These are phyloP conservation scores for Tethea ocularis DNA, from an alignment of 2,888 invertebrate species.

Conservation along the genomic window DNA sequence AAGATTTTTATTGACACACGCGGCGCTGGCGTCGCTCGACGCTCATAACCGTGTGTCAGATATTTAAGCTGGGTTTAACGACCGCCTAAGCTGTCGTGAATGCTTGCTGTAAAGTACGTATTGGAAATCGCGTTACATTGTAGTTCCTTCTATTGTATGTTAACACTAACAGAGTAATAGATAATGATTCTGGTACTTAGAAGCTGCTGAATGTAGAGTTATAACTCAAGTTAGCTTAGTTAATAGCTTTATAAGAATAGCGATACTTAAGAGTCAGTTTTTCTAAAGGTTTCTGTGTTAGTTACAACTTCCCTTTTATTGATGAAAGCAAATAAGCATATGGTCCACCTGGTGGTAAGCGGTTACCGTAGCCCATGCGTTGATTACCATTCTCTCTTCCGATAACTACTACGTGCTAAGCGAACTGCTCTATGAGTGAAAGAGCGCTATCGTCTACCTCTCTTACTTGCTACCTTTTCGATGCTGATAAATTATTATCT, in stretches of 20 bases:
- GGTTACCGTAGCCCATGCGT: too few relatives aligned
- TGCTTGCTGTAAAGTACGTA: constrained; percentile 29
- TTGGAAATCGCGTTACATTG: constrained; percentile 52
- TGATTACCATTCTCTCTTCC: too few relatives aligned
- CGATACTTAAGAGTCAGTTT: too few relatives aligned
- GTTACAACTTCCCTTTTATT: too few relatives aligned
- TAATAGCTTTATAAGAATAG: not conserved
- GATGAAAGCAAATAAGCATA: too few relatives aligned
- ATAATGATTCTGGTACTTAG: constrained; percentile 18
- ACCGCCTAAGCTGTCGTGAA: constrained; percentile 49
- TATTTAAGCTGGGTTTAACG: constrained; percentile 54
- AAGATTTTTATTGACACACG: constrained; percentile 13
- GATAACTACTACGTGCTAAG: too few relatives aligned
- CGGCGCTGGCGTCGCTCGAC: constrained; percentile 20
- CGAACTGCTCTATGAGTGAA: too few relatives aligned
- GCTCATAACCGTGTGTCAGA: constrained; percentile 48
- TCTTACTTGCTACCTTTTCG: not conserved
- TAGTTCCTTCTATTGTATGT: constrained; percentile 43
- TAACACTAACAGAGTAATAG: constrained; percentile 41
- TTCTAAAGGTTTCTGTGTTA: too few relatives aligned
- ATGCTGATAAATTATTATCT: not conserved
- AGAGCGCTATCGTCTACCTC: too few relatives aligned
- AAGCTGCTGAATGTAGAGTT: not conserved
- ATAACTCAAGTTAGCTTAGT: not conserved
- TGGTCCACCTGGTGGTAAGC: too few relatives aligned